Evolutionary conservation across 2,797 vertebrate species (phyloP).

Genomic region (Acomys russatus): DNA sequence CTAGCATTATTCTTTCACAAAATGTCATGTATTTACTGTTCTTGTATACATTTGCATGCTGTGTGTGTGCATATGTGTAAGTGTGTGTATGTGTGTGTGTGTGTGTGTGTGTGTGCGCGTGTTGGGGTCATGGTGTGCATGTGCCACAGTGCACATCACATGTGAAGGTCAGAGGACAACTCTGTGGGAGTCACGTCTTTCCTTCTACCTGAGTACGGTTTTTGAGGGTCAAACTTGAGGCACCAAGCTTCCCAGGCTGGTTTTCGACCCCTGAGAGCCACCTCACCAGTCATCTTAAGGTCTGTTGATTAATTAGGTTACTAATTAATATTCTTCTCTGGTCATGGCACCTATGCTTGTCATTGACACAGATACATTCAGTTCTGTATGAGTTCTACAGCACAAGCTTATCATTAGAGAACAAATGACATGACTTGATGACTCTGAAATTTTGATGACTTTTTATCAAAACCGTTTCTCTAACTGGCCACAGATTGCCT

Average conservation of each 20-base stretch:
- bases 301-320: slow-evolving; percentile 42
- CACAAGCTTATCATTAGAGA: background rate
- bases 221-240: background rate
- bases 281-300: background rate
- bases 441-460: background rate
- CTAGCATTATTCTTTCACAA: background rate
- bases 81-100: background rate
- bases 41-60: background rate
- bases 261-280: background rate
- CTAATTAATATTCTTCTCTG: background rate
- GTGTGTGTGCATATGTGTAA: background rate
- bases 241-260: background rate
- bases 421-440: background rate
- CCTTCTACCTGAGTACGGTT: background rate
- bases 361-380: background rate
- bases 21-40: background rate
- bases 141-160: background rate
- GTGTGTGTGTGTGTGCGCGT: background rate
- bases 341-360: slow-evolving; percentile 2
- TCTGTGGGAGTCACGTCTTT: background rate
- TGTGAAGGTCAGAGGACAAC: background rate
- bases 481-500: background rate
- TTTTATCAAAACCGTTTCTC: slow-evolving; percentile 12
- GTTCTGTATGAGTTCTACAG: background rate
- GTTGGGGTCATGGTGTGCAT: background rate